A percentile compares a stretch with the other conserved stretches of the same genome.
These are phyloP conservation scores for Seriola rivoliana DNA, from an alignment of 2,113 vertebrate genomes.

Conservation along the genomic window DNA sequence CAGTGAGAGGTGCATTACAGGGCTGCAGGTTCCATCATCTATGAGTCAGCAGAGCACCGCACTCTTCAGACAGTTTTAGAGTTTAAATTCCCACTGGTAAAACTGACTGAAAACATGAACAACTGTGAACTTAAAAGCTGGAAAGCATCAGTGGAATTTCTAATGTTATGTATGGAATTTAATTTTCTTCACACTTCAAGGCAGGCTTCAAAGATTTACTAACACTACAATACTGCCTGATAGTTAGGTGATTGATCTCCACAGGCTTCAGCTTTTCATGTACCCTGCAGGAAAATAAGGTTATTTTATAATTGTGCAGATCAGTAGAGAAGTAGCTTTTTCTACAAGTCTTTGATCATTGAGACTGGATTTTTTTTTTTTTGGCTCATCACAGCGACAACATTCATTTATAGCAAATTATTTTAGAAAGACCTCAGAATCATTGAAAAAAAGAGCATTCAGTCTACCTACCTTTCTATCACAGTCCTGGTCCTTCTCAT, in stretches of 20 bases:
- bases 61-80: not conserved
- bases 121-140: conserved; percentile 9
- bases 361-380: conserved; percentile 7
- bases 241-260: conserved; percentile 15
- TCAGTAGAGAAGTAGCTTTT: conserved; percentile 14
- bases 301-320: conserved; percentile 32
- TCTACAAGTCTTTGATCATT: conserved; percentile 33
- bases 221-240: conserved; percentile 19
- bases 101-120: conserved; percentile 2
- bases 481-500: conserved; percentile 17
- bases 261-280: conserved; percentile 11
- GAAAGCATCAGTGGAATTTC: not conserved
- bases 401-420: conserved; percentile 22
- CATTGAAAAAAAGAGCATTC: not conserved
- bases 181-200: conserved; percentile 21
- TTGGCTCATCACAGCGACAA: not conserved
- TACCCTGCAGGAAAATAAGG: conserved; percentile 8
- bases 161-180: conserved; percentile 5
- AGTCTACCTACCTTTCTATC: conserved; percentile 52
- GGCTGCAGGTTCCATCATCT: conserved; percentile 50
- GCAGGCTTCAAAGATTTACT: conserved; percentile 21
- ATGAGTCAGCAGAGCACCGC: conserved; percentile 39
- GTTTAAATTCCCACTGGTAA: not conserved
- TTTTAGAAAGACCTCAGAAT: not conserved
- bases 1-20: conserved; percentile 36